These are phyloP conservation scores for Pseudonaja textilis DNA, from an alignment of 2,113 vertebrate species.

Conservation along the genomic window DNA sequence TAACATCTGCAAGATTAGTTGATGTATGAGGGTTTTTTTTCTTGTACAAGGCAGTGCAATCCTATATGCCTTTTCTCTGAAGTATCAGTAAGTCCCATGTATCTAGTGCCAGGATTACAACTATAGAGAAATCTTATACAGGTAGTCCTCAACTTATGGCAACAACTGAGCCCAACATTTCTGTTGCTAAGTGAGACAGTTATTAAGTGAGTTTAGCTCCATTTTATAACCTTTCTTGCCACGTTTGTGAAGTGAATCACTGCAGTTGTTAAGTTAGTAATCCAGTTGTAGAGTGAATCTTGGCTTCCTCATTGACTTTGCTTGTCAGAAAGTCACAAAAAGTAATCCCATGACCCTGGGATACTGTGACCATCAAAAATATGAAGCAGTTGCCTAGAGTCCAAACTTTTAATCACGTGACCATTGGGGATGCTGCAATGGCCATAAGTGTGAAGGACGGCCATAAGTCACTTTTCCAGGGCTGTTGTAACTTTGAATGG, in stretches of 20 bases:
- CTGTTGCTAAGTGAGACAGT: background rate
- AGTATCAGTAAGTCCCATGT: background rate
- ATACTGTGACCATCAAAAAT: background rate
- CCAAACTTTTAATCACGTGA: background rate
- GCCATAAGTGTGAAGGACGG: background rate
- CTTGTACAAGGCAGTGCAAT: background rate
- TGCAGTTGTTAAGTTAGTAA: background rate
- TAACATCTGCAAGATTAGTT: rapidly evolving
- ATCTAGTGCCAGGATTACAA: background rate
- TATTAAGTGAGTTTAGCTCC: background rate
- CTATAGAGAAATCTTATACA: background rate
- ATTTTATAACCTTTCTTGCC: background rate
- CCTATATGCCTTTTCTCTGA: background rate
- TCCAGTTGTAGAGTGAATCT: background rate
- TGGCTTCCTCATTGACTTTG: background rate
- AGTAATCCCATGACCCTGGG: background rate
- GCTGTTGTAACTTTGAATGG: background rate
- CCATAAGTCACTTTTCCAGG: background rate
- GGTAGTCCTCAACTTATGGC: background rate
- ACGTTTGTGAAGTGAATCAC: background rate
- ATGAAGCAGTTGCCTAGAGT: background rate
- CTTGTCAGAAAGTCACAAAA: background rate
- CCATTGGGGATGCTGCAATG: background rate
- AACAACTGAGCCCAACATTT: background rate
- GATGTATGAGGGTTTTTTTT: background rate